These are phyloP conservation scores for Drepana arcuata DNA, from an alignment of 1,140 invertebrate genomes.

Conservation along the genomic window DNA sequence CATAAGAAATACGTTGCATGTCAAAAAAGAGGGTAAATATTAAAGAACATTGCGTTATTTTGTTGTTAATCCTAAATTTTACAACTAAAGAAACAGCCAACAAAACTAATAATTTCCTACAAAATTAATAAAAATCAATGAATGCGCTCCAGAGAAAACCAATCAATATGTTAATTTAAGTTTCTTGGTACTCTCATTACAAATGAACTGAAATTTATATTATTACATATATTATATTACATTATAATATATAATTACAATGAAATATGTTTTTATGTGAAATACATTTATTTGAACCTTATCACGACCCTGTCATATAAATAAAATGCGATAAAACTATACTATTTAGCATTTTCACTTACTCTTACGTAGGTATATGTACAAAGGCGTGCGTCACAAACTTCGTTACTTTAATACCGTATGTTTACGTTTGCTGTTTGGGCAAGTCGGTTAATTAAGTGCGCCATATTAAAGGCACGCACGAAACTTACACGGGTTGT, in stretches of 20 bases:
- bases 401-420: slow-evolving; percentile 30
- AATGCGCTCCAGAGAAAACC: too few relatives aligned
- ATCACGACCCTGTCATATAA: not conserved
- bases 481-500: slow-evolving; percentile 17
- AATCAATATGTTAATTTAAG: too few relatives aligned
- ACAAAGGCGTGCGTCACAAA: slow-evolving; percentile 23
- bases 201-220: not conserved
- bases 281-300: not conserved
- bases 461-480: slow-evolving; percentile 37
- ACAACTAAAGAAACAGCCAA: too few relatives aligned
- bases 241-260: not conserved
- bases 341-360: too few relatives aligned
- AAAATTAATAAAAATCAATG: too few relatives aligned
- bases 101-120: too few relatives aligned
- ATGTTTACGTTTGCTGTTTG: slow-evolving; percentile 39
- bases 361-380: slow-evolving; percentile 12
- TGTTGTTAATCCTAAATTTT: too few relatives aligned
- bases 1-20: too few relatives aligned
- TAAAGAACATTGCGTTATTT: too few relatives aligned
- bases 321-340: not conserved
- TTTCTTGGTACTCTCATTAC: too few relatives aligned
- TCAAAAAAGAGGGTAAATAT: too few relatives aligned
- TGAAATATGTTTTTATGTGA: not conserved
- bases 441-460: slow-evolving; percentile 46
- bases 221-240: not conserved